Conservation (phyloP, 2,888 invertebrate species). For the Morpho deidamia region DNA sequence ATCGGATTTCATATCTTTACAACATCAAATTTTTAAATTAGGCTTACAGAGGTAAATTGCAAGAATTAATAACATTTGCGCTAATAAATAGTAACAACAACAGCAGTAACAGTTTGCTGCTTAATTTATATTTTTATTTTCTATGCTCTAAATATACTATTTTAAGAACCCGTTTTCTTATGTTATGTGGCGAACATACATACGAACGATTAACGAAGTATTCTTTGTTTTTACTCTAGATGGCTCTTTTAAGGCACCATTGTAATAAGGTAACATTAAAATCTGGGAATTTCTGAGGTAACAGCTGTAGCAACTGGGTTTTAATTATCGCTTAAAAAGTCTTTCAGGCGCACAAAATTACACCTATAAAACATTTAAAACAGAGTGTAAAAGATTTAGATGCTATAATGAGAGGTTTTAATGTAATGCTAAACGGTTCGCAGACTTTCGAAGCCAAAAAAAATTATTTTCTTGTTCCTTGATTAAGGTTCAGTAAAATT, state of each 20-base stretch:
- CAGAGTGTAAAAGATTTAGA: conserved; percentile 29
- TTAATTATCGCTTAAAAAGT: conserved; percentile 74
- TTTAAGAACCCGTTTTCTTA: not conserved
- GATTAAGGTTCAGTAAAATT: not conserved
- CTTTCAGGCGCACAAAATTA: conserved; percentile 63
- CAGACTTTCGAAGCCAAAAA: not conserved
- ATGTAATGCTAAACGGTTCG: not conserved
- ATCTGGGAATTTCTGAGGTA: conserved; percentile 59
- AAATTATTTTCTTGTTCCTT: not conserved
- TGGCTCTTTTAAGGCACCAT: conserved; percentile 1
- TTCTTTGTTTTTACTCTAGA: not conserved
- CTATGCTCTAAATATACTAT: not conserved
- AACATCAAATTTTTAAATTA: too few species aligned
- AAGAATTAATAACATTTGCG: too few species aligned
- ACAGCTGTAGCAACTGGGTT: conserved; percentile 64
- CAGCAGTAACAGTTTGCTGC: not conserved
- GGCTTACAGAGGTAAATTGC: too few species aligned
- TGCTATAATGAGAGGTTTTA: conserved; percentile 7
- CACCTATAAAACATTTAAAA: conserved; percentile 60
- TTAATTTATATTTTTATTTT: not conserved
- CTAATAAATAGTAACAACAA: too few species aligned
- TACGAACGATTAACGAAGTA: not conserved
- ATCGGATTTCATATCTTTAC: too few species aligned
- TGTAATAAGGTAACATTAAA: conserved; percentile 32
- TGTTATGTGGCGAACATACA: not conserved